Evolutionary conservation across 2,888 invertebrate species (phyloP), one percentile per base, ranked within the genome.

Genomic region (Hypomecis punctinalis): DNA sequence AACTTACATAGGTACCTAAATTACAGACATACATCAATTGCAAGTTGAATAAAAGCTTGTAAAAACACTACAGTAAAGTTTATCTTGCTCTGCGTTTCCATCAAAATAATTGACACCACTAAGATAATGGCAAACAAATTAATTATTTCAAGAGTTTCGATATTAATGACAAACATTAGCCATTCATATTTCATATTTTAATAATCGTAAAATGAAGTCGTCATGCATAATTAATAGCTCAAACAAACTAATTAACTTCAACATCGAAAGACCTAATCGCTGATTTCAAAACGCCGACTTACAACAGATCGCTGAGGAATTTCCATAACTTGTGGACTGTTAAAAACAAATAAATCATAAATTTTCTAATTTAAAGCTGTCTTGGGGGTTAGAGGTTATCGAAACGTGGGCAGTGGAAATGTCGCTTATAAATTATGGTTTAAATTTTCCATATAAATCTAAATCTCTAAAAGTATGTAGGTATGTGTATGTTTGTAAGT

Each of bases 321-420:
- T 64, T 64, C 59, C 63, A 59, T 49, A 46, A 51, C 11, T 51
- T 51, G 42, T 43, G 10, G 35, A 36, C 37, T 49, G 23, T 23
- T 33, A 36, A 59, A 67, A 68, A 66, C 65, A 68, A 13, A 65
- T 63, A 61, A 71, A 67, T 71, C 61, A 68, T 64, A 60, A 23
- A 63, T 68, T 66, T 61, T 61, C 52, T 54, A 60, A 58, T 54
- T 46, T 11, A 11, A 5, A 47, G 35, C n/a, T 8, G 54, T 47
- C 13, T 9, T 51, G n/a, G n/a, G 40, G 53, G 60, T 59, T 54
- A 69, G 51, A 64, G 66, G 67, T 69, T 69, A 69, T 65, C 67
- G 47, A 42, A 60, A 54, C 49, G 52, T 33, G 33, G 51, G 35
- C 40, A 52, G 52, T 52, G 52, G 67, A 58, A 58, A 63, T 10